These are phyloP conservation scores for Microchrysa polita DNA, from an alignment of 2,888 invertebrate species.

Conservation along the genomic window DNA sequence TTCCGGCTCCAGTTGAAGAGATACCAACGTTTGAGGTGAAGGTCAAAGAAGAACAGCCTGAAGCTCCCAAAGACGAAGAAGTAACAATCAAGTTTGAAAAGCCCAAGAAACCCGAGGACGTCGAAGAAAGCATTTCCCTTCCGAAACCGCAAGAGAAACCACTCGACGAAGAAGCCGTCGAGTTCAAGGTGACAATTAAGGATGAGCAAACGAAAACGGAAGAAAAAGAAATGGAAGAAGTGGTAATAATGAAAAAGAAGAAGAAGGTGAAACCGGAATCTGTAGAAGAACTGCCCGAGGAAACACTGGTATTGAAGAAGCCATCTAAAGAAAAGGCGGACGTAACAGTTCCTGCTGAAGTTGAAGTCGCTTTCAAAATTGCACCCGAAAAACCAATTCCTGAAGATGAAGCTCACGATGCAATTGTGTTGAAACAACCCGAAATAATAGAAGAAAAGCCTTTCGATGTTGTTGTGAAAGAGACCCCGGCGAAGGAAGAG, in stretches of 20 bases:
- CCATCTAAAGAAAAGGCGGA: constrained; percentile 36
- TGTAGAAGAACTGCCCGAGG: constrained; percentile 36
- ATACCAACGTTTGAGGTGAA: constrained; percentile 53
- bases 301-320: constrained; percentile 36
- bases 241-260: constrained; percentile 39
- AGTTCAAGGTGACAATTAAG: constrained; percentile 47
- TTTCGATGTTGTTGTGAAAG: constrained; percentile 1
- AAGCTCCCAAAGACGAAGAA: neutral
- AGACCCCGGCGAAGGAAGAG: neutral
- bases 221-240: constrained; percentile 51
- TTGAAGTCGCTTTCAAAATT: constrained; percentile 17
- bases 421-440: constrained; percentile 4
- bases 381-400: neutral
- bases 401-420: constrained; percentile 14
- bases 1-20: constrained; percentile 48
- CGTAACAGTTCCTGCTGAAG: neutral
- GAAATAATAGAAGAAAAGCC: constrained; percentile 1
- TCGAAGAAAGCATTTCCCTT: constrained; percentile 44
- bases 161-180: constrained; percentile 55
- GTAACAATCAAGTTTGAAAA: constrained; percentile 10
- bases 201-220: constrained; percentile 52
- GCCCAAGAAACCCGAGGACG: constrained; percentile 37
- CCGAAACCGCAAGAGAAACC: constrained; percentile 53
- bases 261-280: constrained; percentile 38
- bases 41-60: constrained; percentile 23